Evolutionary conservation across 2,797 vertebrate genomes (phyloP).

Genomic region (Phaenicophaeus curvirostris): DNA sequence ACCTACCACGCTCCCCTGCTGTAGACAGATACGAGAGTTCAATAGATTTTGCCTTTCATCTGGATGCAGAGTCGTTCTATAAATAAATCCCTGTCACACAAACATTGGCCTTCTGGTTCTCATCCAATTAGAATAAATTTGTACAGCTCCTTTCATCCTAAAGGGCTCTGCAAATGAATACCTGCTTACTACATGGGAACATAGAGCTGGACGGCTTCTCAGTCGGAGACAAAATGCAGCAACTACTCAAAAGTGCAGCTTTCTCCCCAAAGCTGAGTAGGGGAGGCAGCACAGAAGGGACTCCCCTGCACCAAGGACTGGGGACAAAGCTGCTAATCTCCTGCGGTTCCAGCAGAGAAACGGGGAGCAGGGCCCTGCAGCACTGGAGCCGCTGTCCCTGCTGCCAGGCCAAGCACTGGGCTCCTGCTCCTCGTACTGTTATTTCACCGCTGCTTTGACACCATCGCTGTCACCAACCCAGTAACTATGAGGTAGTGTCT

Average conservation of each 20-base stretch:
- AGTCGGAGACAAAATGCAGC: neutral
- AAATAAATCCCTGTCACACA: slow-evolving; percentile 15
- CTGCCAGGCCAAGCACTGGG: neutral
- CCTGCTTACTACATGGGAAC: neutral
- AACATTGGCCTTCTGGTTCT: slow-evolving; percentile 18
- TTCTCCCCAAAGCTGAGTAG: neutral
- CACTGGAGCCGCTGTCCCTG: neutral
- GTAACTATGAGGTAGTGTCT: slow-evolving; percentile 45
- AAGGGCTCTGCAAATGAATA: neutral
- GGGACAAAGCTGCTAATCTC: neutral
- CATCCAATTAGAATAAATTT: neutral
- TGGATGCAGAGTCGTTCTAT: neutral
- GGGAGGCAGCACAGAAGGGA: neutral
- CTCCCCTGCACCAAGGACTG: neutral
- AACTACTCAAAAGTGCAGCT: neutral
- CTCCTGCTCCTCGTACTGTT: neutral
- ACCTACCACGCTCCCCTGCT: neutral
- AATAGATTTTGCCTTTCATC: neutral
- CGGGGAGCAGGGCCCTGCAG: neutral
- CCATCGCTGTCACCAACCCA: neutral
- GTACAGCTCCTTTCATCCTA: slow-evolving; percentile 31
- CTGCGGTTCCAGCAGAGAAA: neutral
- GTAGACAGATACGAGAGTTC: neutral
- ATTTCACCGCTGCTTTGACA: neutral
- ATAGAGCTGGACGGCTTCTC: rapidly evolving